These are phyloP conservation scores for Diarsia rubi DNA, from an alignment of 2,888 invertebrate genomes.

Conservation along the genomic window DNA sequence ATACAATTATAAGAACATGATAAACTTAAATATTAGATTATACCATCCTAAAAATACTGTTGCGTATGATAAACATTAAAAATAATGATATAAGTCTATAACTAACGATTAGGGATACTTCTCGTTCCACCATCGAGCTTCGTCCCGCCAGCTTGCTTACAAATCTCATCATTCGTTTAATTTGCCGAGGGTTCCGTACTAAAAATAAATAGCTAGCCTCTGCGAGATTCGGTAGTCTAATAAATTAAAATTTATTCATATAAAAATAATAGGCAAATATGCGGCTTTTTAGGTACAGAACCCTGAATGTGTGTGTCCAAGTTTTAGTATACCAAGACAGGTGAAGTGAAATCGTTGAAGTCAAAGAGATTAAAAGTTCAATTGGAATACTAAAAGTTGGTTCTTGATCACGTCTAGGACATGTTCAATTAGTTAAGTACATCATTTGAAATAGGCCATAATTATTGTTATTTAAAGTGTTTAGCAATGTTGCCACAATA, in stretches of 20 bases:
- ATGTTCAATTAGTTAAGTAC: constrained; percentile 51
- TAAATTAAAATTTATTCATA: constrained; percentile 47
- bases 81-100: constrained; percentile 90
- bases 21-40: constrained; percentile 88
- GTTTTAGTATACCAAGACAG: constrained; percentile 64
- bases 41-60: constrained; percentile 89
- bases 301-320: constrained; percentile 62
- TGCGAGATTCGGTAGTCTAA: constrained; percentile 44
- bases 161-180: constrained; percentile 57
- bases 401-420: constrained; percentile 70
- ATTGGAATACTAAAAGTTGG: constrained; percentile 69
- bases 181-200: constrained; percentile 67
- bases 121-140: constrained; percentile 68
- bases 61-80: constrained; percentile 89
- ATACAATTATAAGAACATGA: constrained; percentile 73
- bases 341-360: constrained; percentile 48
- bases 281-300: constrained; percentile 64
- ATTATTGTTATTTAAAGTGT: constrained; percentile 65
- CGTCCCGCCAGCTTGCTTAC: constrained; percentile 69
- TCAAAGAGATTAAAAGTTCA: constrained; percentile 28
- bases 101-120: constrained; percentile 80
- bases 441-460: constrained; percentile 72
- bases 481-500: constrained; percentile 71
- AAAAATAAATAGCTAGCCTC: constrained; percentile 62
- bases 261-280: constrained; percentile 57